Evolutionary conservation across 2,113 vertebrate species (phyloP).

Genomic region (Planiliza haematocheilus): DNA sequence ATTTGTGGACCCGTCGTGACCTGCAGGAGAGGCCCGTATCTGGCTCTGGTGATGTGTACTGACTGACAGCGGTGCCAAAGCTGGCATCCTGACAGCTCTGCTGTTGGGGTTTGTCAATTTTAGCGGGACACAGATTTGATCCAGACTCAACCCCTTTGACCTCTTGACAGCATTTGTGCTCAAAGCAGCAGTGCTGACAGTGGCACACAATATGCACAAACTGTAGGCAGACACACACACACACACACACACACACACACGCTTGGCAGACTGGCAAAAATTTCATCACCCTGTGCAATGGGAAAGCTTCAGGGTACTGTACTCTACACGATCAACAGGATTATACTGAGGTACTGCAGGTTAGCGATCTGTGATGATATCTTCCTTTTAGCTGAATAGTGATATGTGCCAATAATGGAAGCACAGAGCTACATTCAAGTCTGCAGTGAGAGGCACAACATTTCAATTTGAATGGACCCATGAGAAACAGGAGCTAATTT

Average conservation of each 20-base stretch:
- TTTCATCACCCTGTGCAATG: conserved; percentile 57
- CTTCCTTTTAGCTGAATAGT: conserved; percentile 19
- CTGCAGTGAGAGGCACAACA: not conserved
- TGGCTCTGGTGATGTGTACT: conserved; percentile 58
- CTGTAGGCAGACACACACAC: not conserved
- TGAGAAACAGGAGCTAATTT: conserved; percentile 27
- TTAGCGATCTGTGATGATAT: conserved; percentile 28
- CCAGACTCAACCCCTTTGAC: conserved; percentile 71
- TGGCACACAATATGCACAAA: conserved; percentile 36
- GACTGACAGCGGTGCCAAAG: conserved; percentile 69
- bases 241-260: not conserved
- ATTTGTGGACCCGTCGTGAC: conserved; percentile 45
- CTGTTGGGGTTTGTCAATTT: conserved; percentile 75
- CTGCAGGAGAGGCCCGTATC: conserved; percentile 55
- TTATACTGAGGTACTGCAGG: conserved; percentile 19
- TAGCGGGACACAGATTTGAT: conserved; percentile 73
- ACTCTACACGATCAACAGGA: conserved; percentile 35
- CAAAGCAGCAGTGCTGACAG: conserved; percentile 61
- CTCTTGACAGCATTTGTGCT: conserved; percentile 70
- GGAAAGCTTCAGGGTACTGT: conserved; percentile 38
- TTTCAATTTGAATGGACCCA: conserved; percentile 14
- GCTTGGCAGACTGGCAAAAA: conserved; percentile 56
- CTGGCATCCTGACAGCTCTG: conserved; percentile 71
- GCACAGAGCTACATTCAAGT: not conserved
- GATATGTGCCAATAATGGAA: conserved; percentile 2